Evolutionary conservation across 1,140 invertebrate species (phyloP).

Genomic region (Pissodes strobi): DNA sequence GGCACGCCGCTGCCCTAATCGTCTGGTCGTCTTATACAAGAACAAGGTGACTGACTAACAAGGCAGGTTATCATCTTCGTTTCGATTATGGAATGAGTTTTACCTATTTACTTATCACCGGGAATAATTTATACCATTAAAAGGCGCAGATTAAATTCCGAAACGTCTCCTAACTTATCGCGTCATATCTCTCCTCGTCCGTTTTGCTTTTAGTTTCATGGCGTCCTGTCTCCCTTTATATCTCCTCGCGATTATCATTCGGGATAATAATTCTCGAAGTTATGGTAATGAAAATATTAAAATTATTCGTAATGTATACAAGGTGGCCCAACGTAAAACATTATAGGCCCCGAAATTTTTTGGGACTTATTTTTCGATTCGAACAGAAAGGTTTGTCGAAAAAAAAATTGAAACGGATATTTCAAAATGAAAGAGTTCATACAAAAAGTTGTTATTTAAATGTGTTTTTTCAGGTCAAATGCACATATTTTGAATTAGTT

Average conservation of each 20-base stretch:
- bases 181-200: conserved; percentile 40
- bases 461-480: no score
- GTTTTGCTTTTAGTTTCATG: conserved; percentile 33
- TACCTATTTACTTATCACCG: conserved; percentile 44
- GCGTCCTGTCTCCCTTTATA: conserved; percentile 24
- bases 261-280: conserved; percentile 33
- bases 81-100: conserved; percentile 43
- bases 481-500: no score
- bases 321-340: no score
- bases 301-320: no score
- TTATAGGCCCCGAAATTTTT: no score
- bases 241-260: conserved; percentile 22
- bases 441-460: no score
- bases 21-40: no score
- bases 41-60: conserved; percentile 14
- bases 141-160: conserved; percentile 40
- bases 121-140: conserved; percentile 46
- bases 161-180: conserved; percentile 38
- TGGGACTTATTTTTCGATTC: no score
- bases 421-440: no score
- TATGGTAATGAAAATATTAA: conserved; percentile 27
- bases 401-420: no score
- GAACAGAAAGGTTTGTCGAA: no score
- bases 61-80: conserved; percentile 23
- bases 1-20: conserved; percentile 15